Conservation (phyloP, 2,113 vertebrate genomes). For the Gulo gulo region DNA sequence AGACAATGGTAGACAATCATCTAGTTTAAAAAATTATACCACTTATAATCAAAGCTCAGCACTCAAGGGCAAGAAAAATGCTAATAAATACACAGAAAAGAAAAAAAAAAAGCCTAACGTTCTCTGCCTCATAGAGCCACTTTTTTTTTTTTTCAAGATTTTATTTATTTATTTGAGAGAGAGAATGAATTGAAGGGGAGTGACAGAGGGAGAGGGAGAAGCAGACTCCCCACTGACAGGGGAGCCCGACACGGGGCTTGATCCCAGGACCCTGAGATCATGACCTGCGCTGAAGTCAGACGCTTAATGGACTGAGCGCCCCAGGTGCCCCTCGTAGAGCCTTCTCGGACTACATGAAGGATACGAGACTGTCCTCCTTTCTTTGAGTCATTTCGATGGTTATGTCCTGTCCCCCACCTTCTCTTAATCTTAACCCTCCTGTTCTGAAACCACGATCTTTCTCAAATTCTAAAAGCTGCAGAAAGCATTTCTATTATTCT, state of each 20-base stretch:
- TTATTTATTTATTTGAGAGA: background rate
- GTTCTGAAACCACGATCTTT: background rate
- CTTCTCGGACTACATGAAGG: background rate
- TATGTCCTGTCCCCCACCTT: background rate
- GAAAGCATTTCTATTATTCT: background rate
- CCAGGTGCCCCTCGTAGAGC: background rate
- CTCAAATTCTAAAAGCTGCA: background rate
- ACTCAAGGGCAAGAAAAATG: background rate
- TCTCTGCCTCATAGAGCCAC: background rate
- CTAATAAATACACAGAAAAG: background rate
- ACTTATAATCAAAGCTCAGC: background rate
- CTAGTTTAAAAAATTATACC: background rate
- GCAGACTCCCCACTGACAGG: background rate
- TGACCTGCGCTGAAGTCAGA: background rate
- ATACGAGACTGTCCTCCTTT: background rate
- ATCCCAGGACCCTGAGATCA: background rate
- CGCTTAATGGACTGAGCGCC: background rate
- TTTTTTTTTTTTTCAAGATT: background rate
- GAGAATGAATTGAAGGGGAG: background rate
- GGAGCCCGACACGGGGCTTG: fast-evolving
- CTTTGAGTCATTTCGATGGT: background rate
- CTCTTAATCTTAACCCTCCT: background rate
- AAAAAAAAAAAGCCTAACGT: background rate
- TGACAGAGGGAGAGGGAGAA: background rate
- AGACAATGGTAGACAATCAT: background rate